A percentile compares a stretch with the other conserved stretches of the same genome.
phyloP scores from a whole-genome alignment of 1,140 invertebrate genomes.

The Caerostris darwini region DNA sequence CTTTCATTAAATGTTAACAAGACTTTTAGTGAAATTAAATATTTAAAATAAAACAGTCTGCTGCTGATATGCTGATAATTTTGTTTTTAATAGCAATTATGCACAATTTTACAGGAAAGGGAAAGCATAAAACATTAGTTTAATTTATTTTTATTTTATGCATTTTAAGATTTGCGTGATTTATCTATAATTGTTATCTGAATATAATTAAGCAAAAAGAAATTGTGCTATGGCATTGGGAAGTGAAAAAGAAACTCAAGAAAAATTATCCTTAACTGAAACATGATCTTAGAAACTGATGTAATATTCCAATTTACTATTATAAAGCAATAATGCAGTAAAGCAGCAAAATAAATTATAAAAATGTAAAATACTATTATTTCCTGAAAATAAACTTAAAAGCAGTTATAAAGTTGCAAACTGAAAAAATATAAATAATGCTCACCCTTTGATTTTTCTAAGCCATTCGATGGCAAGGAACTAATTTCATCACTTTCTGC shows the following conservation, averaged over 20 bases:
- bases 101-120: too few species aligned
- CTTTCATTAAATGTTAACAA: too few species aligned
- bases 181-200: too few species aligned
- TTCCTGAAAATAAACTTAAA: not conserved
- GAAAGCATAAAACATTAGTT: too few species aligned
- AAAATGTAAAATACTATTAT: not conserved
- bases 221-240: too few species aligned
- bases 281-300: conserved; percentile 6
- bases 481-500: conserved; percentile 54
- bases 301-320: not conserved
- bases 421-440: conserved; percentile 54
- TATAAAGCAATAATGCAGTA: not conserved
- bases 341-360: not conserved
- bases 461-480: conserved; percentile 41
- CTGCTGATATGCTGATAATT: too few species aligned
- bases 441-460: conserved; percentile 62
- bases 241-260: not conserved
- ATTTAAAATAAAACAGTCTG: too few species aligned
- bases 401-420: not conserved
- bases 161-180: too few species aligned
- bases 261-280: not conserved
- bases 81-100: too few species aligned
- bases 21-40: too few species aligned
- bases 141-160: too few species aligned
- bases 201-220: too few species aligned